phyloP scores from a whole-genome alignment of 2,113 vertebrate species.

The Hyperopisus bebe region DNA sequence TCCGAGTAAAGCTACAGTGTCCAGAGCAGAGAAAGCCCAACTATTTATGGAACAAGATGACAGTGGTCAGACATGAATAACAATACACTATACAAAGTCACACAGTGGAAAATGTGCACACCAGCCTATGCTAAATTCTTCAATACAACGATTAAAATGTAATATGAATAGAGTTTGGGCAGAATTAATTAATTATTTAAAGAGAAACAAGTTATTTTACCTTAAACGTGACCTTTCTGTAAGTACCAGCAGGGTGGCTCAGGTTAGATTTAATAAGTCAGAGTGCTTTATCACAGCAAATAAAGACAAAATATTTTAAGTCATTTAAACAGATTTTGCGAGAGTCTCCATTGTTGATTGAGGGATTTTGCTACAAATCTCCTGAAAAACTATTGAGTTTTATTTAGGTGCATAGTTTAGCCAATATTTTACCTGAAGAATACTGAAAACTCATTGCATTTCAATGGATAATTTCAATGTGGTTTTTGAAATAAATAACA shows the following conservation, averaged over 20 bases:
- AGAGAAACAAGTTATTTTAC: neutral
- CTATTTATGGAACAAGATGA: slow-evolving; percentile 1
- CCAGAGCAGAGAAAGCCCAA: neutral
- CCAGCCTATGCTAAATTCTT: neutral
- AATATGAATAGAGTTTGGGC: neutral
- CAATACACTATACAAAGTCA: neutral
- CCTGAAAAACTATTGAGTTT: neutral
- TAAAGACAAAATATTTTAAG: neutral
- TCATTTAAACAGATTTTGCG: neutral
- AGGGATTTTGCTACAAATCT: neutral
- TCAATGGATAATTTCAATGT: neutral
- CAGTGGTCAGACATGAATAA: neutral
- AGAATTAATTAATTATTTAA: neutral
- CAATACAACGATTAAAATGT: neutral
- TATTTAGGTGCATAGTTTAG: neutral
- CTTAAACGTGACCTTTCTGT: neutral
- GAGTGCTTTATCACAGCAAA: neutral
- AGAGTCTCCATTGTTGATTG: neutral
- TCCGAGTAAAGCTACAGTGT: slow-evolving; percentile 37
- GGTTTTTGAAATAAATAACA: neutral
- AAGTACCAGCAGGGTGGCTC: neutral
- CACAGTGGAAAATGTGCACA: neutral
- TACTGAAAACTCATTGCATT: neutral
- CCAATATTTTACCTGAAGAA: neutral
- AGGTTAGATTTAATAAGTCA: neutral